Evolutionary conservation across 2,888 invertebrate species (phyloP), one percentile per base, ranked within the genome.

Genomic region (Pyralis farinalis): DNA sequence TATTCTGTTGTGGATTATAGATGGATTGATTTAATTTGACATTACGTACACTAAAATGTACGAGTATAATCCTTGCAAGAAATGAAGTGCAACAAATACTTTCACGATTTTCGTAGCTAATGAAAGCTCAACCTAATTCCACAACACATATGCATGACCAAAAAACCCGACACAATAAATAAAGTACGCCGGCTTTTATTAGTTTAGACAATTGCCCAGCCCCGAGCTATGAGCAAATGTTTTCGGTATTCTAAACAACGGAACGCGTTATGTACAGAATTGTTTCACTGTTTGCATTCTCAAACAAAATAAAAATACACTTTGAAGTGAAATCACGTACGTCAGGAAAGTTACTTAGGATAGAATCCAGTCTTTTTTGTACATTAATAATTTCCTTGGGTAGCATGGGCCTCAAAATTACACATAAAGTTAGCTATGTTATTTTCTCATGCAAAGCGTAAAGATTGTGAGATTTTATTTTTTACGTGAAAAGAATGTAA

Each of bases 401-500:
- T 64, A 70, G 63, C 62, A 67, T 69, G 67, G 64, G 57, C 54
- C 58, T 59, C 54, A 49, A 63, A 68, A 73, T 75, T 68, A 75
- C 71, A 61, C 67, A 70, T 71, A 77, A 16, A 74, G 62, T 76
- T 73, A 68, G 67, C 53, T 67, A 60, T 63, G 63, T 74, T 75
- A 72, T 74, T 78, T 73, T 73, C 64, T 69, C 66, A 68, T 74
- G 71, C 66, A 66, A 71, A 71, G 60, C 72, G 81, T 79, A 78
- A 77, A 64, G 71, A 63, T 71, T 73, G 64, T 63, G 67, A 71
- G 73, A 70, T 76, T 79, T 81, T 82, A 80, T 78, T 79, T 80
- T 82, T 78, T 83, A 80, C 82, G 78, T 80, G 78, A 62, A 68
- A 71, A 64, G 78, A 82, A 84, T 84, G 58, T 74, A 72, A 80